Conservation (phyloP, 2,797 vertebrate genomes). For the Sphaeramia orbicularis region DNA sequence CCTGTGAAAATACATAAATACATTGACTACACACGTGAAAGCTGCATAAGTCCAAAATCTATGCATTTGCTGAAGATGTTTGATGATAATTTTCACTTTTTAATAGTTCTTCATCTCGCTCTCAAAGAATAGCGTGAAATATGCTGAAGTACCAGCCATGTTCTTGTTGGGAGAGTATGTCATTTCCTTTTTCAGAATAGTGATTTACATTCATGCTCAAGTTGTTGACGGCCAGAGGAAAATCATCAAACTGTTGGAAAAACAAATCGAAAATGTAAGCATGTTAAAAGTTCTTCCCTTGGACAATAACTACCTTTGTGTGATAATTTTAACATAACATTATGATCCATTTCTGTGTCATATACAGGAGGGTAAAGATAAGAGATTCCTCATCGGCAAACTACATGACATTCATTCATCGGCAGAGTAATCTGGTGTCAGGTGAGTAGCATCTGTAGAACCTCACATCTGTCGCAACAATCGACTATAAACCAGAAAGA, state of each 20-base stretch:
- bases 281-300: background rate
- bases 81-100: too few species aligned
- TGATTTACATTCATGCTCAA: constrained; percentile 89
- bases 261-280: constrained; percentile 89
- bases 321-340: too few species aligned
- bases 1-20: too few species aligned
- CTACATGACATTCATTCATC: constrained; percentile 76
- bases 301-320: background rate
- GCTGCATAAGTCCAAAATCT: too few species aligned
- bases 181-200: constrained; percentile 75
- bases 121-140: too few species aligned
- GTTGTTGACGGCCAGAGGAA: constrained; percentile 86
- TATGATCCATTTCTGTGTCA: background rate
- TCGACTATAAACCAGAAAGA: too few species aligned
- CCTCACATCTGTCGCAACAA: background rate
- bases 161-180: too few species aligned
- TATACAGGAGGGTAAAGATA: constrained; percentile 90
- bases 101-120: too few species aligned
- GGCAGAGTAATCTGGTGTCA: constrained; percentile 33
- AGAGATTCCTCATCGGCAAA: constrained; percentile 87
- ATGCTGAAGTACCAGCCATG: too few species aligned
- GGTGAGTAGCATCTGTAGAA: constrained; percentile 6
- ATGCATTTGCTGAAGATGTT: too few species aligned
- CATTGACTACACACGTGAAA: too few species aligned
- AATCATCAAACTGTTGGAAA: constrained; percentile 85